Evolutionary conservation across 2,113 vertebrate species (phyloP).

Genomic region (Sinocyclocheilus maitianheensis): DNA sequence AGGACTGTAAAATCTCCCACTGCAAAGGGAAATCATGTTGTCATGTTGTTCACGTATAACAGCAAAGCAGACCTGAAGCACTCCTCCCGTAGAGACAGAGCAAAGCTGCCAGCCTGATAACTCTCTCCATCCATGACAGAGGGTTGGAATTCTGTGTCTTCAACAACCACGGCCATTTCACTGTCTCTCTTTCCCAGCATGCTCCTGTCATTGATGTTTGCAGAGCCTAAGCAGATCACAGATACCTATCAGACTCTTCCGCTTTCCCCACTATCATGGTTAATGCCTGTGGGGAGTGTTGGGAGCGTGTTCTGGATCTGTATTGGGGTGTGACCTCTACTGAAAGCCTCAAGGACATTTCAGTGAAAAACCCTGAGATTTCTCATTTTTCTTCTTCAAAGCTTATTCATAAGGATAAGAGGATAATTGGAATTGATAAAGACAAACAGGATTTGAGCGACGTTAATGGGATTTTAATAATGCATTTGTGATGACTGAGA

Average conservation of each 20-base stretch:
- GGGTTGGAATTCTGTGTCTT: slow-evolving; percentile 51
- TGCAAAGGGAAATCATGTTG: not conserved
- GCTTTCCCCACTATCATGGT: not conserved
- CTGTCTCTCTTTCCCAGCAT: slow-evolving; percentile 62
- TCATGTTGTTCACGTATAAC: not conserved
- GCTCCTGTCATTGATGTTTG: slow-evolving; percentile 64
- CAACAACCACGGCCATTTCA: slow-evolving; percentile 58
- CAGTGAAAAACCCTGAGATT: not conserved
- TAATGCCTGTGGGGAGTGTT: not conserved
- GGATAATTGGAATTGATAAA: slow-evolving; percentile 32
- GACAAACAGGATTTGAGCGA: slow-evolving; percentile 27
- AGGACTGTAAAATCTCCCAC: not conserved
- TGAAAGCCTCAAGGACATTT: slow-evolving; percentile 19
- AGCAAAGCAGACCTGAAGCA: slow-evolving; percentile 56
- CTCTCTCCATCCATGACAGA: slow-evolving; percentile 50
- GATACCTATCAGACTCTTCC: not conserved
- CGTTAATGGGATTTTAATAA: slow-evolving; percentile 40
- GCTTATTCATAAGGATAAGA: slow-evolving; percentile 6
- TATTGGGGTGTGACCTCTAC: slow-evolving; percentile 8
- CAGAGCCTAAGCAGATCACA: slow-evolving; percentile 49
- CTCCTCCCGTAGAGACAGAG: slow-evolving; percentile 49
- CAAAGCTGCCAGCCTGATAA: slow-evolving; percentile 58
- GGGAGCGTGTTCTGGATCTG: not conserved
- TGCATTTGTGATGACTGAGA: slow-evolving; percentile 12
- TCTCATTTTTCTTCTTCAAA: not conserved